Evolutionary conservation across 2,113 vertebrate species (phyloP).

Genomic region (Melanerpes aurifrons): DNA sequence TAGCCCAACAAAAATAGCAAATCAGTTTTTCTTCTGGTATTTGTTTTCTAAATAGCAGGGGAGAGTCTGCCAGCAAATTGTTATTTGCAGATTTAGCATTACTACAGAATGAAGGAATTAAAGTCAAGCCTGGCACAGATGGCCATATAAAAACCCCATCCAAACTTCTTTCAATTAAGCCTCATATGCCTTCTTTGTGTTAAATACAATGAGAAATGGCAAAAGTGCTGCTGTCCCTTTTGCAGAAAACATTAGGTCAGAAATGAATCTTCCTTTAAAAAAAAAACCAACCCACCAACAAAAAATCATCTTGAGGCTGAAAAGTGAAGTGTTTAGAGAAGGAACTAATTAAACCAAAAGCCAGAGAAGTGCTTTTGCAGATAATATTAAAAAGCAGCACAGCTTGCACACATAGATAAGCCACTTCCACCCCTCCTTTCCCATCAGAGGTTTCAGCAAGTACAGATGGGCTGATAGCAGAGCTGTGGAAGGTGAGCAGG

Average conservation of each 20-base stretch:
- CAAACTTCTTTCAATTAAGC: not conserved
- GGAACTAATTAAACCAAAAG: not conserved
- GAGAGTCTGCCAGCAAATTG: not conserved
- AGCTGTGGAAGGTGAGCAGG: not conserved
- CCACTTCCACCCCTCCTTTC: not conserved
- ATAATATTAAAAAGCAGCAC: not conserved
- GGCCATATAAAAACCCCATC: not conserved
- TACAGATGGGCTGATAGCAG: not conserved
- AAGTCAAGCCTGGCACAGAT: not conserved
- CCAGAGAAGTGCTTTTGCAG: not conserved
- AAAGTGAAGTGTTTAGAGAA: not conserved
- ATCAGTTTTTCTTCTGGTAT: not conserved
- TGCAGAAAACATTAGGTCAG: not conserved
- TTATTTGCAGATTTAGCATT: not conserved
- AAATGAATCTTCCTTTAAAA: not conserved
- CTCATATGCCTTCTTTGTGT: not conserved
- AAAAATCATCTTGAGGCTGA: not conserved
- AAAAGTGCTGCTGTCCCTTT: not conserved
- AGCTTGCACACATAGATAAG: not conserved
- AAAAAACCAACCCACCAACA: no score
- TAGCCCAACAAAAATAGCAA: not conserved
- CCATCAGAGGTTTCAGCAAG: not conserved
- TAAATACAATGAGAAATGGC: not conserved
- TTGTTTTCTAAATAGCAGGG: slow-evolving; percentile 8
- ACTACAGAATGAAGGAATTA: not conserved